Evolutionary conservation across 2,113 vertebrate species (phyloP).

Genomic region (Desmodus rotundus): DNA sequence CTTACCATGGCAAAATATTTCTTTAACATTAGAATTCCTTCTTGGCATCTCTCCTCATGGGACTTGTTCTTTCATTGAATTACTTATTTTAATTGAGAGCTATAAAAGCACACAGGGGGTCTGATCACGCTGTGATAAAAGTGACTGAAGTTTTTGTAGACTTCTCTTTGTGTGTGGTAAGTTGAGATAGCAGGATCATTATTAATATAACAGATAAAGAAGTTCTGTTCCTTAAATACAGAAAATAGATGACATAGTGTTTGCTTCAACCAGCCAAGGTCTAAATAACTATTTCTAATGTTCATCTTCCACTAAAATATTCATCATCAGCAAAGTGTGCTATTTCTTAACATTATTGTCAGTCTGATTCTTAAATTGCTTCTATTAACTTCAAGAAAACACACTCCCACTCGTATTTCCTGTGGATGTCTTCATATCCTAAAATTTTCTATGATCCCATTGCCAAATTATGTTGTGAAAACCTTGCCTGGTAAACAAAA

Average conservation of each 20-base stretch:
- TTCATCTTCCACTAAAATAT: conserved; percentile 63
- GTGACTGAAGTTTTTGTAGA: conserved; percentile 64
- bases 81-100: conserved; percentile 80
- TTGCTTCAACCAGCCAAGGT: conserved; percentile 53
- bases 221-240: conserved; percentile 62
- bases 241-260: conserved; percentile 57
- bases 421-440: conserved; percentile 67
- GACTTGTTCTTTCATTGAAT: conserved; percentile 76
- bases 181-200: conserved; percentile 66
- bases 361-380: conserved; percentile 66
- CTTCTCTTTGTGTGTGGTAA: conserved; percentile 50
- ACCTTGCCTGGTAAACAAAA: conserved; percentile 52
- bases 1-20: conserved; percentile 47
- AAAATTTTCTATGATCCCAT: conserved; percentile 72
- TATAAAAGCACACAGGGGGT: conserved; percentile 70
- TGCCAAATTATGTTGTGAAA: conserved; percentile 64
- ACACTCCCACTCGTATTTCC: conserved; percentile 65
- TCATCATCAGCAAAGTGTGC: conserved; percentile 45
- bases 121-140: conserved; percentile 71
- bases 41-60: conserved; percentile 40
- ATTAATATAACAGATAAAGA: conserved; percentile 63
- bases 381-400: conserved; percentile 73
- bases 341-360: conserved; percentile 64
- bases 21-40: conserved; percentile 44
- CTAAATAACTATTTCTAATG: conserved; percentile 66